Base-by-base conservation (phyloP, 2,113 vertebrate genomes). In the Menidia beryllina region DNA sequence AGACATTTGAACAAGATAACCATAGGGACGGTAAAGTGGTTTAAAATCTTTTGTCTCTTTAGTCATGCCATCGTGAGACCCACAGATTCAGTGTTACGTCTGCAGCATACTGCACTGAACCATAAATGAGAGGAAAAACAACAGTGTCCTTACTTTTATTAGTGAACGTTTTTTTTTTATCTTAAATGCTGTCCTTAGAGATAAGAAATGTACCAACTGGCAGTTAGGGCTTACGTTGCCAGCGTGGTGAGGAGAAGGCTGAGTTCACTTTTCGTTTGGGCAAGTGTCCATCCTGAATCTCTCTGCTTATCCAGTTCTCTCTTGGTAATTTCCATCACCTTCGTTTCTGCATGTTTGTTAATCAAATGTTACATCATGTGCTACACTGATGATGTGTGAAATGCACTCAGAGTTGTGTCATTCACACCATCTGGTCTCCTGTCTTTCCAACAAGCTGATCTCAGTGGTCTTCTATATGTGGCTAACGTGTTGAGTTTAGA, bases 381-480 rank as follows among this genome's bases (percentile, higher is more conserved):
- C 20, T 43, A 21, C 27, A 15, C 27, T 25, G 55, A 53, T 78
- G 51, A 62, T 17, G 19, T 52, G 38, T 27, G 5, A 36, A 67
- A 21, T 51, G 53, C 72, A 76, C 30, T 64, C 50, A 54, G 64
- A 14, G 64, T 23, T 75, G 57, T 64, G 57, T 77, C 64, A 69
- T 38, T 74, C 65, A 56, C 23, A 57, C 69, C 84, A 83, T 80
- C 69, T 82, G 69, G 54, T n/a, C 17, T 30, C 20, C 4, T 9
- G 30, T 41, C 24, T 52, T 69, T 64, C 53, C 67, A 69, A 62
- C 36, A 41, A 27, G 26, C 14, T 72, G 19, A 57, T 72, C 20
- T 78, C 25, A 5, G 53, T 41, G 36, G 27, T 48, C 2, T 41
- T 47, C 51, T 79, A 51, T 41, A 68, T 60, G 45, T 19, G 47